Evolutionary conservation across 2,888 invertebrate genomes (phyloP).

Genomic region (Schizotus pectinicornis): DNA sequence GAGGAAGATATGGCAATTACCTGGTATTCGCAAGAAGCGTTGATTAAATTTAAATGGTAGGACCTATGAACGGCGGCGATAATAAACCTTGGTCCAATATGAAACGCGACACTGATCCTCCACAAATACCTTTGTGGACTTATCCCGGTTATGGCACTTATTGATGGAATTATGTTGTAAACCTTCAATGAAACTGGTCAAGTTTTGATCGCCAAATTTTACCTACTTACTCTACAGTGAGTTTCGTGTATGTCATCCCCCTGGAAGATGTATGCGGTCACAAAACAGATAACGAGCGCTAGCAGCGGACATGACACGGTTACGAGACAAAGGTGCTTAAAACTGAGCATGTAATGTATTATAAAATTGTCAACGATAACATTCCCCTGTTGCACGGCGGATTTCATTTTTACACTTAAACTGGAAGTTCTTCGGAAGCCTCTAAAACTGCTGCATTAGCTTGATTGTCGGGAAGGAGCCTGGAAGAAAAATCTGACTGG

Average conservation of each 20-base stretch:
- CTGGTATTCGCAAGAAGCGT: slow-evolving; percentile 63
- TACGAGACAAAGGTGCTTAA: slow-evolving; percentile 80
- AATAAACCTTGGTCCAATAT: slow-evolving; percentile 88
- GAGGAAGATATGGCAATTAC: slow-evolving; percentile 45
- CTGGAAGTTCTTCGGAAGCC: no score
- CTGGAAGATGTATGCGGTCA: slow-evolving; percentile 89
- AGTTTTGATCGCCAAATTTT: background rate
- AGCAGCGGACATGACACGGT: slow-evolving; percentile 86
- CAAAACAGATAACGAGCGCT: slow-evolving; percentile 85
- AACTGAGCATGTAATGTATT: slow-evolving; percentile 74
- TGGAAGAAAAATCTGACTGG: no score
- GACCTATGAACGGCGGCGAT: slow-evolving; percentile 87
- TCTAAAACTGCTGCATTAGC: no score
- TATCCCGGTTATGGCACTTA: slow-evolving; percentile 94
- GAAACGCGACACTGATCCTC: slow-evolving; percentile 90
- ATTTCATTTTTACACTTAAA: slow-evolving; percentile 5
- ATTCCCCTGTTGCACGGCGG: slow-evolving; percentile 20
- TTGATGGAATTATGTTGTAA: slow-evolving; percentile 92
- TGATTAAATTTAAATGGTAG: slow-evolving; percentile 75
- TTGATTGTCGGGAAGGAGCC: no score
- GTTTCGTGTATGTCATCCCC: slow-evolving; percentile 94
- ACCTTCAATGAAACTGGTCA: slow-evolving; percentile 66
- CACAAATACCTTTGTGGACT: slow-evolving; percentile 92
- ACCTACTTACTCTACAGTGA: slow-evolving; percentile 83
- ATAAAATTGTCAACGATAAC: slow-evolving; percentile 52